Evolutionary conservation across 2,797 vertebrate genomes (phyloP).

Genomic region (Babyrousa celebensis): DNA sequence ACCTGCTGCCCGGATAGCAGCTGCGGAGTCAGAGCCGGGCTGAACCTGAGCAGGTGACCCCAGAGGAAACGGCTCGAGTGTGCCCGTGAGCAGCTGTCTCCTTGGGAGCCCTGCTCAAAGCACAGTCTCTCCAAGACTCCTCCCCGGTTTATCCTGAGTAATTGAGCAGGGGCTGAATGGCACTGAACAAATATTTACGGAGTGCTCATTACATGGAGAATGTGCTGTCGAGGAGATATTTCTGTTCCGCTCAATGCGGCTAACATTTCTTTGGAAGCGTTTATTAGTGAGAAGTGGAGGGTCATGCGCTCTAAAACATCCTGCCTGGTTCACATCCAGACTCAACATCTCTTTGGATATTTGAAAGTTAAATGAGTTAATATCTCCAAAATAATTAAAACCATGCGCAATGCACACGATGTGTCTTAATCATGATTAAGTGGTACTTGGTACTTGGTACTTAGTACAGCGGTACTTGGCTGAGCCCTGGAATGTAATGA

Average conservation of each 20-base stretch:
- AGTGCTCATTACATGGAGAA: not conserved
- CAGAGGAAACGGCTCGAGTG: not conserved
- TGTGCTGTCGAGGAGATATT: not conserved
- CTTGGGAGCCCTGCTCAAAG: not conserved
- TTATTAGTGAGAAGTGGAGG: not conserved
- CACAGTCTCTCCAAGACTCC: constrained; percentile 25
- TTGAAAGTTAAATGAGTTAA: constrained; percentile 34
- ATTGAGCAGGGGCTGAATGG: constrained; percentile 44
- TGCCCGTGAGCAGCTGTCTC: constrained; percentile 67
- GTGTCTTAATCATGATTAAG: not conserved
- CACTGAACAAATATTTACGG: constrained; percentile 54
- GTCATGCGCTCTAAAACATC: not conserved
- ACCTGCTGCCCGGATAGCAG: not conserved
- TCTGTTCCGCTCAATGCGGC: not conserved
- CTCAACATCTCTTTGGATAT: not conserved
- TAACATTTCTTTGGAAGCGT: not conserved
- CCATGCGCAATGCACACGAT: not conserved
- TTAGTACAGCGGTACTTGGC: not conserved
- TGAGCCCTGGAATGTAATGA: not conserved
- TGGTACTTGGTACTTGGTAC: too few species aligned
- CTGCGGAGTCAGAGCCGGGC: constrained; percentile 52
- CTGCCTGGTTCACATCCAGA: not conserved
- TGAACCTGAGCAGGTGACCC: constrained; percentile 61
- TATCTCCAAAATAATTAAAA: constrained; percentile 33
- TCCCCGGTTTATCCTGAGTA: constrained; percentile 29